Conservation (phyloP, 2,888 invertebrate species). For the Chloroclysta siterata region DNA sequence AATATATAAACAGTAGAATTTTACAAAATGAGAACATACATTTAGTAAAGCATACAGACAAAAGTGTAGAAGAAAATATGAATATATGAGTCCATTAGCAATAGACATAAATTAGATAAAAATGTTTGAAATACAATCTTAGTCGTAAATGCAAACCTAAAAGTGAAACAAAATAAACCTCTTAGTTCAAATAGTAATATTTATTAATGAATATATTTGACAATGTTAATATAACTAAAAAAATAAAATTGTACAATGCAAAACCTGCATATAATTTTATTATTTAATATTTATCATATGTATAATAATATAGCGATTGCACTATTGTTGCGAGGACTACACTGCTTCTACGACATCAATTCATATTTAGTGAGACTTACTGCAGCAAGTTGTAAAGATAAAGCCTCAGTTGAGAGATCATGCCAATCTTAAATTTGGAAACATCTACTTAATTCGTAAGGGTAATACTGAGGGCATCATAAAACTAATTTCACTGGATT, state of each 20-base stretch:
- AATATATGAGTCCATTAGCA: conserved; percentile 54
- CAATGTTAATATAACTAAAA: conserved; percentile 74
- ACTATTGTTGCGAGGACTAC: conserved; percentile 84
- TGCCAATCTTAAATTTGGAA: conserved; percentile 71
- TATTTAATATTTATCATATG: conserved; percentile 56
- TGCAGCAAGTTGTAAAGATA: conserved; percentile 56
- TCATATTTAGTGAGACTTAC: conserved; percentile 66
- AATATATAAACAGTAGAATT: conserved; percentile 50
- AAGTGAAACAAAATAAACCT: conserved; percentile 76
- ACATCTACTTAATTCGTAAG: conserved; percentile 68
- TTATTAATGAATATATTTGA: conserved; percentile 80
- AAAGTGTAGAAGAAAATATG: conserved; percentile 50
- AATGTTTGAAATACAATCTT: conserved; percentile 56
- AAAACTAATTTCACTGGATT: conserved; percentile 77
- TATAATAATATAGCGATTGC: conserved; percentile 75
- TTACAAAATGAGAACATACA: conserved; percentile 43
- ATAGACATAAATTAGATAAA: conserved; percentile 47
- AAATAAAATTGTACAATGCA: conserved; percentile 84
- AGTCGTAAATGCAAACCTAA: conserved; percentile 70
- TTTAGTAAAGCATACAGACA: conserved; percentile 54
- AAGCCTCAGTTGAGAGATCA: conserved; percentile 76
- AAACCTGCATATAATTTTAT: conserved; percentile 79
- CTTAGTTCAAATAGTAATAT: conserved; percentile 79
- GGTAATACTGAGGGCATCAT: conserved; percentile 81
- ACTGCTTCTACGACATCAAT: conserved; percentile 75